Evolutionary conservation across 2,888 invertebrate genomes (phyloP), one percentile per base, ranked within the genome.

Genomic region (Tenthredo mesomela): DNA sequence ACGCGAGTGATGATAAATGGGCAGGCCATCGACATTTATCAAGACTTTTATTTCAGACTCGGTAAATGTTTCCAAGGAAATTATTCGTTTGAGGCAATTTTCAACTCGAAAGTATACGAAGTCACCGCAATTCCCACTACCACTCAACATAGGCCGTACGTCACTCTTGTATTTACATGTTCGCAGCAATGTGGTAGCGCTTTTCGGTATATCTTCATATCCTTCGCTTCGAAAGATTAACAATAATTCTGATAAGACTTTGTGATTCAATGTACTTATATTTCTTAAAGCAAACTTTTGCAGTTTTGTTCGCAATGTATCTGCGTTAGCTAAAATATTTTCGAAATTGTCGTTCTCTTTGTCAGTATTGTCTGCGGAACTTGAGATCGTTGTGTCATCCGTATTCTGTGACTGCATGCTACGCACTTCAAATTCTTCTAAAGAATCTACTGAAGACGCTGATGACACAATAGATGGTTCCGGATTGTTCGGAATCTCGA

Each of bases 11-110:
- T 85, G 86, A 82, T 88, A 87, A 70, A 88, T 86, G 25, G 88
- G 87, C 40, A 88, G 70, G 9, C 86, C 88, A 85, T 88, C 87
- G 21, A 88, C 84, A 84, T 88, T 88, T 15, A 88, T 33, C 50
- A 83, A 29, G n/a, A 83, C 10, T 47, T 54, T 25, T 43, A 83
- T 83, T 50, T 54, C 70, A 12, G 65, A 6, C 12, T 82, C 82
- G 50, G 50, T 54, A 33, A 33, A 77, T 33, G 7, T 77, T 50
- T 77, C n/a, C 0, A 15, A 3, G 29, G 29, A 50, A 50, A 77
- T 77, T 77, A 54, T 50, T 18, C 50, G 77, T 18, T 77, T 33
- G 0, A 77, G 50, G 7, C 54, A 12, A 29, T 54, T 50, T 10
- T 77, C 50, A 10, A 54, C 2, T 25, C 77, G 54, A 9, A 77